These are phyloP conservation scores for Acinonyx jubatus DNA, from an alignment of 2,113 vertebrate species.

Conservation along the genomic window DNA sequence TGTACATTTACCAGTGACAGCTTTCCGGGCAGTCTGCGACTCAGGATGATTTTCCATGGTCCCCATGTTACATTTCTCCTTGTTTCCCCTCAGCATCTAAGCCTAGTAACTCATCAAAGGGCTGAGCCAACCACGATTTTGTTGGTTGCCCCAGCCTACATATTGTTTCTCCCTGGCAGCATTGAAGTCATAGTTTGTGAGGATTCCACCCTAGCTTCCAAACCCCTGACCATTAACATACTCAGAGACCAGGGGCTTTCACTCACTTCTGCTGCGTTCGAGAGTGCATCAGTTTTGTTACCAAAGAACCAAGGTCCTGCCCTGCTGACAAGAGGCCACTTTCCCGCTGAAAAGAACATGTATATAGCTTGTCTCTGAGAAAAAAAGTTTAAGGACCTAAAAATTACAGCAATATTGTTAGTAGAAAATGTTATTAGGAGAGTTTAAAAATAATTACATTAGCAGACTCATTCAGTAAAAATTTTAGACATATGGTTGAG, in stretches of 20 bases:
- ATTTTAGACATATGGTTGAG: constrained; percentile 34
- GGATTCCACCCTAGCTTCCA: not conserved
- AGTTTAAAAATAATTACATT: constrained; percentile 51
- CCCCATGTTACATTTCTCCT: not conserved
- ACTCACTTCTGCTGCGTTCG: not conserved
- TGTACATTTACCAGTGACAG: not conserved
- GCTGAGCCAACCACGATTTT: not conserved
- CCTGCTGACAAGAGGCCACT: not conserved
- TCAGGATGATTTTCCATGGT: not conserved
- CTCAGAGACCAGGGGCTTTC: not conserved
- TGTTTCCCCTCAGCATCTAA: not conserved
- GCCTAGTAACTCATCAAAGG: not conserved
- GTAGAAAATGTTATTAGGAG: constrained; percentile 38
- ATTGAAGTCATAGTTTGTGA: not conserved
- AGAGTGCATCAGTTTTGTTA: not conserved
- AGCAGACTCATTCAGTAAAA: constrained; percentile 48
- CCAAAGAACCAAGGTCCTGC: not conserved
- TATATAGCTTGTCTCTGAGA: not conserved
- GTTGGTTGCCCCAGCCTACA: not conserved
- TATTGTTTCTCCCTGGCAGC: not conserved
- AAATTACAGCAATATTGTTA: constrained; percentile 25
- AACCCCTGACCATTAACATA: not conserved
- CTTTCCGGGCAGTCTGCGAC: not conserved
- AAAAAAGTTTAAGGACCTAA: constrained; percentile 42
- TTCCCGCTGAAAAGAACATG: not conserved